Evolutionary conservation across 2,113 vertebrate species (phyloP).

Genomic region (Pao palembangensis): DNA sequence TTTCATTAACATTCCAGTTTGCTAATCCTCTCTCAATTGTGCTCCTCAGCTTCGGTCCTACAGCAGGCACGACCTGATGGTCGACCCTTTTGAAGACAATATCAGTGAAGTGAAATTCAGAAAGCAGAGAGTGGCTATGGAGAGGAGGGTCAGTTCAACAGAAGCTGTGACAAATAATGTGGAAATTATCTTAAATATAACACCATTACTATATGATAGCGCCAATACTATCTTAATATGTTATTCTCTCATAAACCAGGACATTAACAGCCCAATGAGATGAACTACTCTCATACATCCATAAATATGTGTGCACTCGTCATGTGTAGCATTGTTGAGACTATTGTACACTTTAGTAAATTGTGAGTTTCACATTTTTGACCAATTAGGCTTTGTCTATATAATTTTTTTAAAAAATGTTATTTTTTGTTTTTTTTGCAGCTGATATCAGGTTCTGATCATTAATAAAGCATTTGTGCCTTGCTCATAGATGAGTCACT

Average conservation of each 20-base stretch:
- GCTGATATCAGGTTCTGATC: neutral
- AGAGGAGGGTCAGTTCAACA: constrained; percentile 71
- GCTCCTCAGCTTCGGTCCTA: constrained; percentile 85
- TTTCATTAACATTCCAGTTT: neutral
- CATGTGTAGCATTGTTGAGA: too few relatives aligned
- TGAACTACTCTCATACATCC: too few relatives aligned
- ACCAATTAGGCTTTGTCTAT: too few relatives aligned
- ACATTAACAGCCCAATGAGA: too few relatives aligned
- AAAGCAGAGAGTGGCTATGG: constrained; percentile 82
- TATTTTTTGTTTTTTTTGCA: neutral
- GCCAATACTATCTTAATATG: too few relatives aligned
- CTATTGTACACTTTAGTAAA: too few relatives aligned
- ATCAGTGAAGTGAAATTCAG: constrained; percentile 86
- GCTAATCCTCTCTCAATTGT: neutral
- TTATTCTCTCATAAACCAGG: too few relatives aligned
- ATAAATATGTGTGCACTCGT: too few relatives aligned
- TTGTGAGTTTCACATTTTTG: too few relatives aligned
- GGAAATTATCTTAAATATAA: too few relatives aligned
- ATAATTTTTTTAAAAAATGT: neutral
- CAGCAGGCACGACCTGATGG: constrained; percentile 88
- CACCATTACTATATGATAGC: too few relatives aligned
- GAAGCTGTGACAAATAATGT: too few relatives aligned
- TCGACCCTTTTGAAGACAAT: constrained; percentile 85
- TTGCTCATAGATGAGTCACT: constrained; percentile 80
- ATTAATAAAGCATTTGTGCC: neutral